Conservation (phyloP, 2,888 invertebrate genomes). For the Plutella xylostella region DNA sequence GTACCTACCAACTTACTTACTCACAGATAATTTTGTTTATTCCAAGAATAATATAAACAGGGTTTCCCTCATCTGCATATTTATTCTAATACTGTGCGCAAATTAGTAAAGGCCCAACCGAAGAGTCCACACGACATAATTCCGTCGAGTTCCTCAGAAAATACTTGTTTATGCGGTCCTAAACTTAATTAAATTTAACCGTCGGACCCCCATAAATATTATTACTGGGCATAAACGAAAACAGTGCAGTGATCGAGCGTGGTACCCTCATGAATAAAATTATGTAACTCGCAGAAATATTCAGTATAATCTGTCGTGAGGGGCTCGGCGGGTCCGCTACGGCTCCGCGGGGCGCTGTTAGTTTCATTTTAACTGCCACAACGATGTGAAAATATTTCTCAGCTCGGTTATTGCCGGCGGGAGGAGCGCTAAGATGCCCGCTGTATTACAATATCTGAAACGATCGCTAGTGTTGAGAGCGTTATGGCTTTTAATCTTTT, state of each 20-base stretch:
- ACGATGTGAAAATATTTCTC: constrained; percentile 68
- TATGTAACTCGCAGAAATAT: constrained; percentile 52
- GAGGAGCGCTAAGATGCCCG: constrained; percentile 41
- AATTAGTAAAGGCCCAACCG: no score
- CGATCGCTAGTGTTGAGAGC: no score
- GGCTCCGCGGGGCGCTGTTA: constrained; percentile 59
- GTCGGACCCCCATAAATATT: constrained; percentile 15
- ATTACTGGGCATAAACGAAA: not conserved
- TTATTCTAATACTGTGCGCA: no score
- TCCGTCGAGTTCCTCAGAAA: no score
- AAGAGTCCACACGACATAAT: no score
- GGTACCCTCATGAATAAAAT: constrained; percentile 57
- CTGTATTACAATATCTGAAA: constrained; percentile 16
- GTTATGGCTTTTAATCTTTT: no score
- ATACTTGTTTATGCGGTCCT: no score
- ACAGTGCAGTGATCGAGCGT: constrained; percentile 12
- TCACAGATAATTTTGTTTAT: no score
- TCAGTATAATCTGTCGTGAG: constrained; percentile 48
- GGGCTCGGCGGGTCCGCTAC: constrained; percentile 35
- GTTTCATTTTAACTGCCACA: constrained; percentile 66
- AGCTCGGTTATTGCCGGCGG: constrained; percentile 54
- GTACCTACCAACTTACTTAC: no score
- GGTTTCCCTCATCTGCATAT: no score
- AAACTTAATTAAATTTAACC: not conserved
- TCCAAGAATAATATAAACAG: no score